Percentiles rank a stretch among this genome's conserved stretches.
Evolutionary conservation across 2,113 vertebrate species (phyloP).

Genomic region (Nothoprocta pentlandii): DNA sequence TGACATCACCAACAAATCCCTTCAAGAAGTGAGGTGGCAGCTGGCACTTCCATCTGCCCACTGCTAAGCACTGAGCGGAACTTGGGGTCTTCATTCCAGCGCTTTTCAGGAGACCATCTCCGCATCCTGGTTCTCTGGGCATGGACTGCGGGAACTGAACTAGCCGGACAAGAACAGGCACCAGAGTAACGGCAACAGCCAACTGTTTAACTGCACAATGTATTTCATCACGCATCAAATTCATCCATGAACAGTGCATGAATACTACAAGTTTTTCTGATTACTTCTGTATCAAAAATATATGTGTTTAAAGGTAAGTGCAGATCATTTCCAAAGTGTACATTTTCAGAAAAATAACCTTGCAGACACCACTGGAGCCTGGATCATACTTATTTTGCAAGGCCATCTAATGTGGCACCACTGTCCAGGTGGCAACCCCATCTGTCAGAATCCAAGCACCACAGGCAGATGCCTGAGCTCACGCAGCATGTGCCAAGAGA

Average conservation of each 20-base stretch:
- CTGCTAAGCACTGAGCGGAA: not conserved
- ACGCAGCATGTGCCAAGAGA: not conserved
- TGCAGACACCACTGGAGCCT: not conserved
- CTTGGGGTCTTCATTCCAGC: not conserved
- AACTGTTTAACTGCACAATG: not conserved
- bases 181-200: not conserved
- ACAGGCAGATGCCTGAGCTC: not conserved
- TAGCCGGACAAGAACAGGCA: constrained; percentile 31
- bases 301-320: not conserved
- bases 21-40: not conserved
- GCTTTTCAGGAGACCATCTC: not conserved
- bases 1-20: not conserved
- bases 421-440: not conserved
- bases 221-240: not conserved
- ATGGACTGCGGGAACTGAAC: not conserved
- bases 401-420: not conserved
- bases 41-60: not conserved
- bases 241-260: not conserved
- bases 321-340: not conserved
- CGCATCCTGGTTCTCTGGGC: not conserved
- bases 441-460: constrained; percentile 26
- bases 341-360: not conserved
- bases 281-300: not conserved
- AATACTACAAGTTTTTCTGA: not conserved
- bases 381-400: not conserved